phyloP scores from a whole-genome alignment of 1,140 invertebrate species.

The Laodelphax striatellus region DNA sequence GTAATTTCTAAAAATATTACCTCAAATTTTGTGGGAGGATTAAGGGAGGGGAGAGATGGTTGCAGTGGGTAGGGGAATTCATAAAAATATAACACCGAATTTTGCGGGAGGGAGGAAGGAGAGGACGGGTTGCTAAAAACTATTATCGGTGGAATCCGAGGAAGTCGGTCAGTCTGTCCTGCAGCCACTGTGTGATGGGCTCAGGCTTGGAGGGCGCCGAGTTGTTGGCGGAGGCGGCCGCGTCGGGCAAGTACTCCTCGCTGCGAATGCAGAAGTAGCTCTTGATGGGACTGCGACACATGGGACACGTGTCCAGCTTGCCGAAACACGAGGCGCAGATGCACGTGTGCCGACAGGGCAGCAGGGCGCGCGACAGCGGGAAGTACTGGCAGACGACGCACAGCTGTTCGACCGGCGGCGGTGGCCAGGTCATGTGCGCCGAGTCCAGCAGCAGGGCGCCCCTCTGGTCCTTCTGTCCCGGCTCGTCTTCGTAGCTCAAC shows the following conservation, averaged over 20 bases:
- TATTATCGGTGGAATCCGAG: conserved; percentile 39
- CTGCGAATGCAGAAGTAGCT: conserved; percentile 67
- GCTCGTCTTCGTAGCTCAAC: conserved; percentile 41
- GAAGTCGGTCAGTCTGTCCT: conserved; percentile 49
- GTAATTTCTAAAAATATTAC: no score
- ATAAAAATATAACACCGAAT: no score
- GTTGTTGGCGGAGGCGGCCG: conserved; percentile 16
- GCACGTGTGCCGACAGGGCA: conserved; percentile 72
- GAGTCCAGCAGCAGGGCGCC: conserved; percentile 32
- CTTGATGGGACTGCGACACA: conserved; percentile 66
- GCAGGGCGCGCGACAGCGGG: conserved; percentile 58
- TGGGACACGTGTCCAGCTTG: conserved; percentile 64
- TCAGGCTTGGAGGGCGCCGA: conserved; percentile 15
- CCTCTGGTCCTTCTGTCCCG: conserved; percentile 30
- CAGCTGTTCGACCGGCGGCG: conserved; percentile 41
- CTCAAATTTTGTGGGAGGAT: no score
- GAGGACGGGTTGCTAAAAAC: no score
- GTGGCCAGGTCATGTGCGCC: background rate
- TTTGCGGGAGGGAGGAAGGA: no score
- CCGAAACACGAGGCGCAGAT: conserved; percentile 65
- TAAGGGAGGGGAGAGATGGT: no score
- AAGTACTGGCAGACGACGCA: conserved; percentile 71
- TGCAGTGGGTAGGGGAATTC: no score
- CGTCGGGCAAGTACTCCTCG: conserved; percentile 56
- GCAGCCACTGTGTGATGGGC: conserved; percentile 39